Conservation (phyloP, 1,140 invertebrate genomes). For the Wiebesia pumilae region DNA sequence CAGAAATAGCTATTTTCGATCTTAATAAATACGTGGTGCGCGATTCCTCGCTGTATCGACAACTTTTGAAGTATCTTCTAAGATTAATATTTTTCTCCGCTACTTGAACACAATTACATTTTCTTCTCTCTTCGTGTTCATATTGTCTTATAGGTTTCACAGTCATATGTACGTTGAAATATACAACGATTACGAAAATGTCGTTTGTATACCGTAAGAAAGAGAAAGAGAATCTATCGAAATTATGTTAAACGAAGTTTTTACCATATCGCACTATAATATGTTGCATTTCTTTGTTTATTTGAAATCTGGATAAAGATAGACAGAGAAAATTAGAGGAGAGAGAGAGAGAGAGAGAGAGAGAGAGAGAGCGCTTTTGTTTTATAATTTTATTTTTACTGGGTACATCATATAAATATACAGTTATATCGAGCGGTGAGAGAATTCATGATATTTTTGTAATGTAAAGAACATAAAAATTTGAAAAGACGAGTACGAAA, state of each 20-base stretch:
- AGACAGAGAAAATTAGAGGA: not conserved
- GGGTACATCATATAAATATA: not conserved
- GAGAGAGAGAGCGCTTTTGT: slow-evolving; percentile 16
- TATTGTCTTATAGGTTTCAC: not conserved
- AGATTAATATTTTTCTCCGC: not conserved
- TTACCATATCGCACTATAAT: slow-evolving; percentile 1
- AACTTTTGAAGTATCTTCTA: too few relatives aligned
- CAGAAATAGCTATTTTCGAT: too few relatives aligned
- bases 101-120: not conserved
- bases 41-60: too few relatives aligned
- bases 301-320: not conserved
- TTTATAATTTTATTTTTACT: slow-evolving; percentile 36
- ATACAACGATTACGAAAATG: slow-evolving; percentile 33
- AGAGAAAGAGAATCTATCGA: slow-evolving; percentile 8
- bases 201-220: not conserved
- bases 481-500: not conserved
- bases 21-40: too few relatives aligned
- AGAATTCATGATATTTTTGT: not conserved
- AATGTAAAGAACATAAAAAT: not conserved
- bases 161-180: not conserved
- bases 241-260: slow-evolving; percentile 34
- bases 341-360: not conserved
- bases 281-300: not conserved
- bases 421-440: not conserved
- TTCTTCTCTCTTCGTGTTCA: not conserved